These are phyloP conservation scores for Aricia agestis DNA, from an alignment of 1,140 invertebrate species.

Conservation along the genomic window DNA sequence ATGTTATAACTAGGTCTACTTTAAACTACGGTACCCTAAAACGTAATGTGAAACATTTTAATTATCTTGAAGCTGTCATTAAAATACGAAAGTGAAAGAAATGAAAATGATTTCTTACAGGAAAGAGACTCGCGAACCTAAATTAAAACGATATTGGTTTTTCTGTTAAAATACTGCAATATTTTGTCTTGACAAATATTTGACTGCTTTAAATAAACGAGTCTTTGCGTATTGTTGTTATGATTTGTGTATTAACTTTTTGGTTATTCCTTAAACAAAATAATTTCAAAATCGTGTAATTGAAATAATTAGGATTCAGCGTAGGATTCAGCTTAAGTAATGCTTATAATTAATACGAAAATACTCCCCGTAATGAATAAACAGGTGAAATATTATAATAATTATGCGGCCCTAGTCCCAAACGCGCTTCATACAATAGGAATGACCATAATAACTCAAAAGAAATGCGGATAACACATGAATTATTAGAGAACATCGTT, in stretches of 20 bases:
- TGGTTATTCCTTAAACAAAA: neutral
- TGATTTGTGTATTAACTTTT: too few relatives aligned
- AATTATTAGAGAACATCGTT: neutral
- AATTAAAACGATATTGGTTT: neutral
- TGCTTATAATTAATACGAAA: neutral
- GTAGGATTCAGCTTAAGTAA: too few relatives aligned
- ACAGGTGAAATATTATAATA: neutral
- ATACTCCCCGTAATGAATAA: neutral
- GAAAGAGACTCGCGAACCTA: neutral
- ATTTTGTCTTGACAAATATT: neutral
- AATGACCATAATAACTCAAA: slow-evolving; percentile 13
- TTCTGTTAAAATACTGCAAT: neutral
- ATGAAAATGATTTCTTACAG: neutral
- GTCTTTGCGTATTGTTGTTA: too few relatives aligned
- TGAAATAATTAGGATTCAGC: neutral
- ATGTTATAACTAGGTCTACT: too few relatives aligned
- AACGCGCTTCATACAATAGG: neutral
- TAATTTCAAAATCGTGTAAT: neutral
- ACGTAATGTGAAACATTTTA: neutral
- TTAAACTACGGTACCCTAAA: too few relatives aligned
- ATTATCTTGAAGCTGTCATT: neutral
- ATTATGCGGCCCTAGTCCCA: too few relatives aligned
- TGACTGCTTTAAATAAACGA: neutral
- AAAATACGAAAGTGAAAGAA: neutral
- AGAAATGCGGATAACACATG: slow-evolving; percentile 7